Percentiles rank a stretch among this genome's conserved stretches.
Evolutionary conservation across 2,113 vertebrate genomes (phyloP).

Genomic region (Ptychochromis oligacanthus): DNA sequence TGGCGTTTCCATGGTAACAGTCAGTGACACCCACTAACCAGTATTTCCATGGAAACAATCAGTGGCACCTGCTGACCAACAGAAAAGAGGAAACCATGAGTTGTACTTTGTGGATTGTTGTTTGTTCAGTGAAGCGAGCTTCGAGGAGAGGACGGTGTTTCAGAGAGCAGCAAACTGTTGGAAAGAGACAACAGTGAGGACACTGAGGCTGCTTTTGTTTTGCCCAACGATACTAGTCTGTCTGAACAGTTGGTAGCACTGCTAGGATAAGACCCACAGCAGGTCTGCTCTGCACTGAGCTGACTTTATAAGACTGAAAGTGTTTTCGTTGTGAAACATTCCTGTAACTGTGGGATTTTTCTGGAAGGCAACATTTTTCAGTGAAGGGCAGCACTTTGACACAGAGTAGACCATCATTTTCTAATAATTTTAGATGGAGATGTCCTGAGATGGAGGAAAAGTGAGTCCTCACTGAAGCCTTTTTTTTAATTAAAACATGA

Average conservation of each 20-base stretch:
- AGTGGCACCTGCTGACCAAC: background rate
- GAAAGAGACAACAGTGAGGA: too few species aligned
- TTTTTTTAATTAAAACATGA: background rate
- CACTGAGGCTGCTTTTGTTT: background rate
- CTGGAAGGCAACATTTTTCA: background rate
- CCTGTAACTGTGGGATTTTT: background rate
- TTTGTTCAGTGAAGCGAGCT: background rate
- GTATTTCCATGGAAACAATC: background rate
- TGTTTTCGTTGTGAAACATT: background rate
- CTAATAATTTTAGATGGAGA: background rate
- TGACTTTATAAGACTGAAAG: background rate
- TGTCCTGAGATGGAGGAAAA: background rate
- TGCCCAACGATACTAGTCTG: background rate
- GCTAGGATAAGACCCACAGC: background rate
- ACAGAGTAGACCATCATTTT: background rate
- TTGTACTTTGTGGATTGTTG: background rate
- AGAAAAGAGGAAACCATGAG: background rate
- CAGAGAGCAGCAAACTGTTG: background rate
- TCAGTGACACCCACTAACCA: constrained; percentile 1
- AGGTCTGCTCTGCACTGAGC: background rate
- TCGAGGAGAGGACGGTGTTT: background rate
- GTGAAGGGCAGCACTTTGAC: background rate
- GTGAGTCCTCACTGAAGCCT: background rate
- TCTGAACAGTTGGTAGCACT: background rate
- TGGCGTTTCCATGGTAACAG: background rate